These are phyloP conservation scores for Bradypodion ventrale DNA, from an alignment of 2,797 vertebrate species.

Conservation along the genomic window DNA sequence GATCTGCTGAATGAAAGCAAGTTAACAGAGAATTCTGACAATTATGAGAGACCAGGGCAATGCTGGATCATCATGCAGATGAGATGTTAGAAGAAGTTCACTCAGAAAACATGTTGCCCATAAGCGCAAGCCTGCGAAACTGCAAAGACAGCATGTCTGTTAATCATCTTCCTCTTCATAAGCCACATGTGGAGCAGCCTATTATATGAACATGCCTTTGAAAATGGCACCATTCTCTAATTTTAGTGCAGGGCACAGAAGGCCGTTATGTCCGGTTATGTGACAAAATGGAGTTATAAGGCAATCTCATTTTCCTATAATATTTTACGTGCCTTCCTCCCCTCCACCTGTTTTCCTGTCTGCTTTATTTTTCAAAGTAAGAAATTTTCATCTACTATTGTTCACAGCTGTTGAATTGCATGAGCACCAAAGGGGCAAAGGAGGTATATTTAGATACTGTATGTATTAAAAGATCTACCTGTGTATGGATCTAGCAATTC, in stretches of 20 bases:
- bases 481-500: neutral
- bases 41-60: neutral
- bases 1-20: slow-evolving; percentile 50
- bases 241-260: slow-evolving; percentile 30
- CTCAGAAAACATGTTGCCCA: slow-evolving; percentile 26
- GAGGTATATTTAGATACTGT: neutral
- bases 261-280: slow-evolving; percentile 32
- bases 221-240: slow-evolving; percentile 26
- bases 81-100: slow-evolving; percentile 32
- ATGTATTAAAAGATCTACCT: neutral
- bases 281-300: neutral
- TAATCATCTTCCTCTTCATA: slow-evolving; percentile 1
- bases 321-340: neutral
- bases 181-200: neutral
- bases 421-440: neutral
- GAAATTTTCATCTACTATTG: neutral
- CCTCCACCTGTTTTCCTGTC: slow-evolving; percentile 13
- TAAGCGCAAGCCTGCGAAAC: slow-evolving; percentile 30
- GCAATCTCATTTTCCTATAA: slow-evolving; percentile 16
- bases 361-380: neutral
- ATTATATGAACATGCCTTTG: slow-evolving; percentile 45
- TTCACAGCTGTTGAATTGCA: slow-evolving; percentile 7
- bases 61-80: slow-evolving; percentile 29
- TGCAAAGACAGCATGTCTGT: slow-evolving; percentile 33
- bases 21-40: slow-evolving; percentile 38